These are phyloP conservation scores for Drosophila rhopaloa DNA, from an alignment of 1,140 invertebrate species.

Conservation along the genomic window DNA sequence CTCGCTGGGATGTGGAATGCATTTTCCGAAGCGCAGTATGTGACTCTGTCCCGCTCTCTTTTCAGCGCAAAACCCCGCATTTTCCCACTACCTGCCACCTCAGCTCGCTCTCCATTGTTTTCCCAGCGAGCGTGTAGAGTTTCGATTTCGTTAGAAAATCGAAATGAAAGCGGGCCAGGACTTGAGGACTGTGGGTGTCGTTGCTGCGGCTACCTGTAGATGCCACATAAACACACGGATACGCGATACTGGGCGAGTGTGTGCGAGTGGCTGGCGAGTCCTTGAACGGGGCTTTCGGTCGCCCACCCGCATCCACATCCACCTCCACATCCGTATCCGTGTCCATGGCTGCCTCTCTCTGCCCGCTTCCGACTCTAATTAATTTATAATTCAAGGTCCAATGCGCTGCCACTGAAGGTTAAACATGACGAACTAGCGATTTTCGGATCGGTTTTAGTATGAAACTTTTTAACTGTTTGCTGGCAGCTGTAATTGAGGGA, in stretches of 20 bases:
- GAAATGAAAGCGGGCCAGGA: conserved; percentile 48
- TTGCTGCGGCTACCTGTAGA: conserved; percentile 83
- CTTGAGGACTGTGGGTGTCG: conserved; percentile 58
- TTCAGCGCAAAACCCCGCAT: conserved; percentile 1
- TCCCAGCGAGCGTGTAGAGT: conserved; percentile 54
- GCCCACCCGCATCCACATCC: conserved; percentile 10
- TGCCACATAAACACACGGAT: conserved; percentile 46
- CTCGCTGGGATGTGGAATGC: conserved; percentile 45
- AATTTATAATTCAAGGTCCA: conserved; percentile 80
- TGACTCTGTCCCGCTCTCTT: conserved; percentile 4
- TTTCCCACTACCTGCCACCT: conserved; percentile 9
- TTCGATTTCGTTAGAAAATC: conserved; percentile 81
- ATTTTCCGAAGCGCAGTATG: conserved; percentile 66
- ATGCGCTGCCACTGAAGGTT: conserved; percentile 72
- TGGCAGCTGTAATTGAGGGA: conserved; percentile 8
- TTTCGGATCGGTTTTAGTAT: neutral
- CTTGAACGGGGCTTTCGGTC: conserved; percentile 67
- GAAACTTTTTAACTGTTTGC: conserved; percentile 12
- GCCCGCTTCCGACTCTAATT: conserved; percentile 69
- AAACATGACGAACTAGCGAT: conserved; percentile 50
- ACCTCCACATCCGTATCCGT: conserved; percentile 12
- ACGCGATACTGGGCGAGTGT: conserved; percentile 1
- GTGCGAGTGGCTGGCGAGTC: conserved; percentile 41
- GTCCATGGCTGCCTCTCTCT: conserved; percentile 17
- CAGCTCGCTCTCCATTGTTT: conserved; percentile 3